Evolutionary conservation across 2,888 invertebrate species (phyloP).

Genomic region (Amphimallon solstitiale): DNA sequence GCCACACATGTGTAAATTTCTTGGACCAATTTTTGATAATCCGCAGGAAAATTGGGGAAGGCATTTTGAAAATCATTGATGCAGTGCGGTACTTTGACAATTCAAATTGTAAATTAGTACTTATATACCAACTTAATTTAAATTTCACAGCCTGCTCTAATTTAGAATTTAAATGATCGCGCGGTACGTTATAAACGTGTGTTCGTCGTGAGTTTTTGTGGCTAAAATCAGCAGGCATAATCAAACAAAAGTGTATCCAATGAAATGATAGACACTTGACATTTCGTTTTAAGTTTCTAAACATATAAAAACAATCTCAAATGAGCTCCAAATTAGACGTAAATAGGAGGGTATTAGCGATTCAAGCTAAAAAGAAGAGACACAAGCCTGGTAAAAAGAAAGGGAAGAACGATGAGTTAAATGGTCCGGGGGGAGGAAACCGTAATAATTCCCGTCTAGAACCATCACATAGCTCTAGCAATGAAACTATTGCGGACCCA

Average conservation of each 20-base stretch:
- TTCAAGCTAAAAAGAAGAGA: constrained; percentile 92
- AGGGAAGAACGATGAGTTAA: constrained; percentile 72
- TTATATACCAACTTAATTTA: no score
- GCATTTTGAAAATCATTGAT: no score
- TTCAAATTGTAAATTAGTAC: no score
- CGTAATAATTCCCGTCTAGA: constrained; percentile 68
- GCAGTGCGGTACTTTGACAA: no score
- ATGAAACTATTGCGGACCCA: constrained; percentile 80
- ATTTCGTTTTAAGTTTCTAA: constrained; percentile 59
- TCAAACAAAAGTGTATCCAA: constrained; percentile 74
- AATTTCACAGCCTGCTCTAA: no score
- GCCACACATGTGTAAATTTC: no score
- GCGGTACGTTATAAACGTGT: no score
- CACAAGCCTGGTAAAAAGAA: constrained; percentile 89
- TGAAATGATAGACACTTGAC: constrained; percentile 71
- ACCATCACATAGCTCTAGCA: constrained; percentile 84
- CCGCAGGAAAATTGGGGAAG: no score
- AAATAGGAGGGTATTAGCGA: constrained; percentile 90
- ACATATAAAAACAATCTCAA: constrained; percentile 42
- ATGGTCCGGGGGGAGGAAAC: constrained; percentile 67
- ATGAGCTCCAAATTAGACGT: constrained; percentile 93
- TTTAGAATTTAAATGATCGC: no score
- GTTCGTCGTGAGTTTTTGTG: constrained; percentile 42
- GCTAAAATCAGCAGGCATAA: constrained; percentile 74
- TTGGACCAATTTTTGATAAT: no score